Conservation (phyloP, 2,113 vertebrate genomes). For the Malaclemys terrapin region DNA sequence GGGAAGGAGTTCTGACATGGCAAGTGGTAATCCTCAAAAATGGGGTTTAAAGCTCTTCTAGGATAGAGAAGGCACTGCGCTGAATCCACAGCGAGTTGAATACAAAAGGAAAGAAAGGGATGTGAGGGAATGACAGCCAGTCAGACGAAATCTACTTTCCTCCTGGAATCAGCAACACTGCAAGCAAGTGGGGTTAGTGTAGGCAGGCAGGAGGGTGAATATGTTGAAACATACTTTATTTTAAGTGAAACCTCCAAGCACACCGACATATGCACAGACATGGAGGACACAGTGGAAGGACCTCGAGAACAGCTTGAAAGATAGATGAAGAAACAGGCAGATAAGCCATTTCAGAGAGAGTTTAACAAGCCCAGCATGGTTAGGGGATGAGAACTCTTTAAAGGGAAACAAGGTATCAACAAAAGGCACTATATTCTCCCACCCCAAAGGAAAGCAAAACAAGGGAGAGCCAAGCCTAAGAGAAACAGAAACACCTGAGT, state of each 20-base stretch:
- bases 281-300: background rate
- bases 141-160: background rate
- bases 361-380: background rate
- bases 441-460: background rate
- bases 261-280: background rate
- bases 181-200: background rate
- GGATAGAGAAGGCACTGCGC: background rate
- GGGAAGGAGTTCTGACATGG: background rate
- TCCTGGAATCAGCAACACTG: background rate
- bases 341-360: background rate
- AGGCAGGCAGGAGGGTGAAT: conserved; percentile 14
- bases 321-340: background rate
- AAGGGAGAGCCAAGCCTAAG: background rate
- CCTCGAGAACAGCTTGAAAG: background rate
- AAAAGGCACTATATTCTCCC: background rate
- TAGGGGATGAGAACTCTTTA: background rate
- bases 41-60: background rate
- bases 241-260: background rate
- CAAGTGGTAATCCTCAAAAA: background rate
- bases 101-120: conserved; percentile 12
- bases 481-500: conserved; percentile 50
- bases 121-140: background rate
- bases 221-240: background rate
- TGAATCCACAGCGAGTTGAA: background rate
- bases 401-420: background rate